Percentiles rank a stretch among this genome's conserved stretches.
Evolutionary conservation across 2,797 vertebrate genomes (phyloP).

Genomic region (Heterohyrax brucei): DNA sequence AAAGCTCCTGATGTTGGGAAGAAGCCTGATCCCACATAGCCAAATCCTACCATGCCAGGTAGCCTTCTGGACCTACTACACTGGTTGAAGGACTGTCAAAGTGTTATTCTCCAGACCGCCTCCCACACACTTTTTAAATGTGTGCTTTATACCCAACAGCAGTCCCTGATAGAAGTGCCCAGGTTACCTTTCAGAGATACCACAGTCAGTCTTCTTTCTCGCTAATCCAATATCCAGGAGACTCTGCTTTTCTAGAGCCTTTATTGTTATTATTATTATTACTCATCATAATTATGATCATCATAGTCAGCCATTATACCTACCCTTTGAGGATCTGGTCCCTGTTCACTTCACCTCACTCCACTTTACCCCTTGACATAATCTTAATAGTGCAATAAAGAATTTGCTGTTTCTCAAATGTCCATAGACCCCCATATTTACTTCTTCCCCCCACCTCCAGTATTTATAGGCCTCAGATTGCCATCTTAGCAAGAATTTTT

Average conservation of each 20-base stretch:
- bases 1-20: neutral
- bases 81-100: neutral
- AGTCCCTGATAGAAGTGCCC: neutral
- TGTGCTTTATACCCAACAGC: neutral
- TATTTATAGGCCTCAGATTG: constrained; percentile 3
- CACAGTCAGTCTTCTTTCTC: neutral
- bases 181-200: constrained; percentile 11
- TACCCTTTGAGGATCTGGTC: neutral
- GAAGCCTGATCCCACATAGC: neutral
- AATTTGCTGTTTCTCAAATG: neutral
- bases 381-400: neutral
- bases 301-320: constrained; percentile 10
- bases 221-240: neutral
- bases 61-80: neutral
- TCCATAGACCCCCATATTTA: neutral
- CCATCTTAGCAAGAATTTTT: neutral
- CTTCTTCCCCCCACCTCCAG: neutral
- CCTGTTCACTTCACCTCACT: neutral
- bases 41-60: neutral
- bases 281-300: neutral
- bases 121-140: neutral
- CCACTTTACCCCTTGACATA: constrained; percentile 8
- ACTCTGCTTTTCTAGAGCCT: neutral
- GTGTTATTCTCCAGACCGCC: neutral
- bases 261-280: neutral